Conservation (phyloP, 2,888 invertebrate species). For the Theodoxus fluviatilis region DNA sequence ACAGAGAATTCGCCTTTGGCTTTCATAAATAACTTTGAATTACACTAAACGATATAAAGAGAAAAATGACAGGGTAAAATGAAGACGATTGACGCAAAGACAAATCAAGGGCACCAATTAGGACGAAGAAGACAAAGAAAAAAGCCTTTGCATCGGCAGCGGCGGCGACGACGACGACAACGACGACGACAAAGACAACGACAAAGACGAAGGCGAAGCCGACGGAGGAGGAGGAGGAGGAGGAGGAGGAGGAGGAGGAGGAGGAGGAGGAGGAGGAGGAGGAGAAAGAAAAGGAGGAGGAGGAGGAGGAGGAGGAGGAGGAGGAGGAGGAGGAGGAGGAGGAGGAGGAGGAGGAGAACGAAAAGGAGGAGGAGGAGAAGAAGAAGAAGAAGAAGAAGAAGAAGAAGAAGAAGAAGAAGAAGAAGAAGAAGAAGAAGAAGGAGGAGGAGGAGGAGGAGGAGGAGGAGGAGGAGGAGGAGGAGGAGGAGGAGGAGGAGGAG, state of each 20-base stretch:
- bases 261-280: conserved; percentile 4
- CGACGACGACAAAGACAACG: too few relatives aligned
- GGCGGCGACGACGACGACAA: too few relatives aligned
- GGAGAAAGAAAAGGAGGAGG: background rate
- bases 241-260: conserved; percentile 1
- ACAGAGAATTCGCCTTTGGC: too few relatives aligned
- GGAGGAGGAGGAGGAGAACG: background rate
- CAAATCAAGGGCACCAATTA: too few relatives aligned
- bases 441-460: background rate
- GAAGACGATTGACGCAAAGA: too few relatives aligned
- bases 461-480: background rate
- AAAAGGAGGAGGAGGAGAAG: background rate
- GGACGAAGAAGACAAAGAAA: too few relatives aligned
- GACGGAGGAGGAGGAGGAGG: background rate
- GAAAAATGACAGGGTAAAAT: too few relatives aligned
- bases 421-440: background rate
- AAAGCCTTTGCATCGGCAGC: too few relatives aligned
- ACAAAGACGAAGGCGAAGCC: conserved; percentile 17
- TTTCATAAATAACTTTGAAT: too few relatives aligned
- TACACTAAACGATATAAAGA: too few relatives aligned
- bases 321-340: background rate
- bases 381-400: conserved; percentile 5
- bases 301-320: background rate
- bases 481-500: background rate
- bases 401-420: background rate